Conservation (phyloP, 2,888 invertebrate genomes). For the Cephus nigrinus region DNA sequence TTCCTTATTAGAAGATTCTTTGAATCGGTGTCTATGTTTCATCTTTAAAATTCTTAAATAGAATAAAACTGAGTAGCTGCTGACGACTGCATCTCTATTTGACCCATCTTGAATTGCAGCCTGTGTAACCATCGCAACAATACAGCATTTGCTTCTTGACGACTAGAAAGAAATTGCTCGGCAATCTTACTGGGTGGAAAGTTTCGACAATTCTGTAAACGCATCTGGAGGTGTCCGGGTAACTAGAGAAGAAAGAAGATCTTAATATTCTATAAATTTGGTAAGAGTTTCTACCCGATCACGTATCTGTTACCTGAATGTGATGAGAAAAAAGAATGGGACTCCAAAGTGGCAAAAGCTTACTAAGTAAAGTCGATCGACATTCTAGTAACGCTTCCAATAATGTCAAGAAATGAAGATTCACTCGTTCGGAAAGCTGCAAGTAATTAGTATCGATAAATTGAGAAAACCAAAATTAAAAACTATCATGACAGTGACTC, state of each 20-base stretch:
- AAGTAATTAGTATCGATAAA: conserved; percentile 27
- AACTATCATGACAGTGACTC: conserved; percentile 56
- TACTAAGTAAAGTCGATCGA: conserved; percentile 91
- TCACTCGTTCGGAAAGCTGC: conserved; percentile 97
- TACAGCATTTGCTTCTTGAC: conserved; percentile 68
- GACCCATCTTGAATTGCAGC: conserved; percentile 97
- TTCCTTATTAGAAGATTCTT: not conserved
- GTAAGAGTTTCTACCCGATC: not conserved
- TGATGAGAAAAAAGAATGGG: conserved; percentile 95
- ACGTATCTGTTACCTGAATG: conserved; percentile 71
- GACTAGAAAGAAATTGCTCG: conserved; percentile 65
- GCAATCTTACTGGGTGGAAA: conserved; percentile 73
- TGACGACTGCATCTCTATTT: conserved; percentile 93
- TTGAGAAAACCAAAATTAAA: not conserved
- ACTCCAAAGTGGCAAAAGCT: conserved; percentile 94
- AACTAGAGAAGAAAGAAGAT: conserved; percentile 71
- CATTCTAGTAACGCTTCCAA: conserved; percentile 96
- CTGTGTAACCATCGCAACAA: conserved; percentile 88
- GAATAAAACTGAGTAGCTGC: conserved; percentile 92
- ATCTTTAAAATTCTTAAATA: conserved; percentile 66
- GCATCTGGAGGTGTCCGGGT: conserved; percentile 87
- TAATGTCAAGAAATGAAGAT: conserved; percentile 93
- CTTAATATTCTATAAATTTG: not conserved
- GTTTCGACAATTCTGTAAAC: conserved; percentile 89
- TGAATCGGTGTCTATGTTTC: not conserved